Evolutionary conservation across 1,140 invertebrate species (phyloP).

Genomic region (Asobara japonica): DNA sequence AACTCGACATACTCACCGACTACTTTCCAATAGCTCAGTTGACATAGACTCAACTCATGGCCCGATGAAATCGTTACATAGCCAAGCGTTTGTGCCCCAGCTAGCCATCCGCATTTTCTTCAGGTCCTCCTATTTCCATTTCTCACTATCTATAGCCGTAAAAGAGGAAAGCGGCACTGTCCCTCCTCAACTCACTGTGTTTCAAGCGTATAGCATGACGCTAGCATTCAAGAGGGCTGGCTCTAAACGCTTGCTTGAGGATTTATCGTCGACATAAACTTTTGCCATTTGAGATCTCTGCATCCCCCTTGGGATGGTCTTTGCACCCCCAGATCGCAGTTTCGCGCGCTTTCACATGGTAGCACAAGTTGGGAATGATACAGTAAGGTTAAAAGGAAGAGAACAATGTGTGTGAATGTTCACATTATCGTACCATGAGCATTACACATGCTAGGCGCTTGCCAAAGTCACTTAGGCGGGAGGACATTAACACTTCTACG

Average conservation of each 20-base stretch:
- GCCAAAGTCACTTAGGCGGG: background rate
- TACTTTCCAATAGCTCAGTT: too few species aligned
- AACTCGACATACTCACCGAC: too few species aligned
- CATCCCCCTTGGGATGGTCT: background rate
- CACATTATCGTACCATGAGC: background rate
- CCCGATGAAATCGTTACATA: too few species aligned
- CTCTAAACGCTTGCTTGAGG: constrained; percentile 2
- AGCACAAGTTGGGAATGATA: constrained; percentile 9
- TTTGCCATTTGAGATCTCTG: constrained; percentile 9
- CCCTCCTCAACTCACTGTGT: background rate
- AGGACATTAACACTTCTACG: background rate
- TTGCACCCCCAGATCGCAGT: background rate
- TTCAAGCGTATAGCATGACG: background rate
- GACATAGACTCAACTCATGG: too few species aligned
- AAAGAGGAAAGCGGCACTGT: background rate
- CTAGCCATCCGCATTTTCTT: background rate
- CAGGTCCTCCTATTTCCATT: background rate
- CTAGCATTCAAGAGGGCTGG: background rate
- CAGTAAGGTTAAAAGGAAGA: background rate
- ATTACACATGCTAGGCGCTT: background rate
- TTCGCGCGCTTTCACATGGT: background rate
- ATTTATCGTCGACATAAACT: constrained; percentile 10
- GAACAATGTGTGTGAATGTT: background rate
- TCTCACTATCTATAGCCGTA: background rate
- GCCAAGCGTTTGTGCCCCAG: too few species aligned